These are phyloP conservation scores for Scelioninae gen. 1 DNA, from an alignment of 2,888 invertebrate genomes.

Conservation along the genomic window DNA sequence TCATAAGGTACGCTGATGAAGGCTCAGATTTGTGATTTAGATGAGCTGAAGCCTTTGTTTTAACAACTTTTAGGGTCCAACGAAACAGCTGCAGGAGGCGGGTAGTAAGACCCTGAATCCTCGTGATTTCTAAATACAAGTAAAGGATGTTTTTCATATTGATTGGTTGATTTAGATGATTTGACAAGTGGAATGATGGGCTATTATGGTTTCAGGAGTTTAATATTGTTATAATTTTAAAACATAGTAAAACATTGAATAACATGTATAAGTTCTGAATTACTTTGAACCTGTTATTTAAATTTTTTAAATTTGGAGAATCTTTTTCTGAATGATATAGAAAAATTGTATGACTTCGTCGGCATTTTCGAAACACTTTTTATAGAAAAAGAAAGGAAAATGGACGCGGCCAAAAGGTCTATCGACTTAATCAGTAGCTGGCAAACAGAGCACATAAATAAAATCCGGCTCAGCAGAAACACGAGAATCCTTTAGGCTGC, in stretches of 20 bases:
- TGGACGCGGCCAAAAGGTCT: constrained; percentile 38
- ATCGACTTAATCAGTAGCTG: constrained; percentile 82
- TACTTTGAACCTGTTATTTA: not conserved
- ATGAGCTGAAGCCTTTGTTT: constrained; percentile 81
- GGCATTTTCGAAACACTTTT: constrained; percentile 3
- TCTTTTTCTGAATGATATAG: not conserved
- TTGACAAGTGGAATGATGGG: not conserved
- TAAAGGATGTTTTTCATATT: not conserved
- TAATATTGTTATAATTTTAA: too few species aligned
- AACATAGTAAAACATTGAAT: not conserved
- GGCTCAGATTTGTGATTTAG: constrained; percentile 84
- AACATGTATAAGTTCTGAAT: too few species aligned
- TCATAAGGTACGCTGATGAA: constrained; percentile 80
- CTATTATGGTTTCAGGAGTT: too few species aligned
- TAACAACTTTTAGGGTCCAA: constrained; percentile 74
- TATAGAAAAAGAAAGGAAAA: constrained; percentile 8
- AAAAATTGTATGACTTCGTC: not conserved
- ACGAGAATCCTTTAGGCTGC: constrained; percentile 83
- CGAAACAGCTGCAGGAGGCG: constrained; percentile 74
- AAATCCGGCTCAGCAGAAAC: constrained; percentile 82
- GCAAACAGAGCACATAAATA: constrained; percentile 82
- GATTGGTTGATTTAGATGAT: constrained; percentile 8
- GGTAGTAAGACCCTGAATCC: constrained; percentile 65
- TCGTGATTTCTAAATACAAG: constrained; percentile 25
- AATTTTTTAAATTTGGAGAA: too few species aligned